A percentile compares a stretch with the other conserved stretches of the same genome.
Evolutionary conservation across 2,113 vertebrate genomes (phyloP).

Genomic region (Leptodactylus fuscus): DNA sequence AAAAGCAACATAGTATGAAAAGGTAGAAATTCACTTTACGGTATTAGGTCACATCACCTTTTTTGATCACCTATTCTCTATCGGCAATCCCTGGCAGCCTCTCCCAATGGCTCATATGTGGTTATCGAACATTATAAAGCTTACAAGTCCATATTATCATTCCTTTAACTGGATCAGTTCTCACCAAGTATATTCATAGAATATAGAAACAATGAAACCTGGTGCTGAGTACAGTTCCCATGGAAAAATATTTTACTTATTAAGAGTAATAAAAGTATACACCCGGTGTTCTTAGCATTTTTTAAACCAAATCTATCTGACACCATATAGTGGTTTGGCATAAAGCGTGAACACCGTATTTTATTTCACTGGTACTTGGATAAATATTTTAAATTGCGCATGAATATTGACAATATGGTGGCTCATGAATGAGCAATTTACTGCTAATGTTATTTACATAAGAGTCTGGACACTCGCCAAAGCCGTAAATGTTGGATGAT

Average conservation of each 20-base stretch:
- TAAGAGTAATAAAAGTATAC: conserved; percentile 1
- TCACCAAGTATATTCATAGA: neutral
- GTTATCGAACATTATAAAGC: neutral
- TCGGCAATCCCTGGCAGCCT: too few relatives aligned
- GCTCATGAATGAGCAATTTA: conserved; percentile 33
- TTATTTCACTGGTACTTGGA: conserved; percentile 14
- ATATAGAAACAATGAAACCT: too few relatives aligned
- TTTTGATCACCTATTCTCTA: too few relatives aligned
- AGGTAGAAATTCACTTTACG: too few relatives aligned
- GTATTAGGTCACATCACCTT: too few relatives aligned
- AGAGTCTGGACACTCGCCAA: conserved; percentile 1
- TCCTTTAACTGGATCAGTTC: neutral
- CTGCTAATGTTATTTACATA: conserved; percentile 33
- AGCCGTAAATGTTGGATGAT: conserved; percentile 14
- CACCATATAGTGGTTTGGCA: neutral
- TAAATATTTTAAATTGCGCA: conserved; percentile 35
- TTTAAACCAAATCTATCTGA: neutral
- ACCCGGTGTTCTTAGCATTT: neutral
- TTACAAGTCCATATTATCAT: neutral
- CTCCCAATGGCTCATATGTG: too few relatives aligned
- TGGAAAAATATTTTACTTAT: neutral
- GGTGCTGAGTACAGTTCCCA: too few relatives aligned
- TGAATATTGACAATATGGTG: conserved; percentile 6
- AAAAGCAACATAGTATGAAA: too few relatives aligned
- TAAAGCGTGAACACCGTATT: neutral